phyloP scores from a whole-genome alignment of 1,140 invertebrate species.

The Drosophila triauraria region DNA sequence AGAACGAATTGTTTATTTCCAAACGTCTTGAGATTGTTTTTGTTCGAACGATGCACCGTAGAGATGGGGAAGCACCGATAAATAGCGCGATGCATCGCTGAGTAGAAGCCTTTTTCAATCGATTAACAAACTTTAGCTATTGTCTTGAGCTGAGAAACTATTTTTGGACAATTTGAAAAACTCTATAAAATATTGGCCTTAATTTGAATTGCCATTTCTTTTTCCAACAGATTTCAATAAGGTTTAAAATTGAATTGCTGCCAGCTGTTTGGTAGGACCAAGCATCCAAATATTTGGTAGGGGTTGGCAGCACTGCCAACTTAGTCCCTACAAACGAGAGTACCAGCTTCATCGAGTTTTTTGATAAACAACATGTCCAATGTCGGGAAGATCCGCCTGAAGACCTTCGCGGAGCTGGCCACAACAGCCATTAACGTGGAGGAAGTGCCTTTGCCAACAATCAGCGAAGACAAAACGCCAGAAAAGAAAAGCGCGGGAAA shows the following conservation, averaged over 20 bases:
- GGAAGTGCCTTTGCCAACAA: neutral
- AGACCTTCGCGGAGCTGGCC: constrained; percentile 35
- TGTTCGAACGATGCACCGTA: constrained; percentile 11
- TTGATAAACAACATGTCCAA: constrained; percentile 38
- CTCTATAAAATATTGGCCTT: neutral
- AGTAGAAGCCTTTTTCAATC: neutral
- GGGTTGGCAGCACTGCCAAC: neutral
- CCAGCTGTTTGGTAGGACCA: neutral
- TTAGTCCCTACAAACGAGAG: neutral
- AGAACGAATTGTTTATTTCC: constrained; percentile 22
- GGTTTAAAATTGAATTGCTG: too few species aligned
- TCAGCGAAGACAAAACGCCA: constrained; percentile 24
- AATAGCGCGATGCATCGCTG: neutral
- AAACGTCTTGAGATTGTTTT: constrained; percentile 37
- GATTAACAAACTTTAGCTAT: neutral
- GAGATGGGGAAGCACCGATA: constrained; percentile 9
- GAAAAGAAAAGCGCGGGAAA: constrained; percentile 55
- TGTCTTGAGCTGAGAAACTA: neutral
- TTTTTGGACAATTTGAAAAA: neutral
- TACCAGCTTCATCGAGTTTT: neutral
- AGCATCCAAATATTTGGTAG: neutral
- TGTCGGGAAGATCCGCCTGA: constrained; percentile 59
- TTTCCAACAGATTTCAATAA: too few species aligned
- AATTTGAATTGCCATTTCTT: neutral
- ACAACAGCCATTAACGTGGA: neutral